Base-by-base conservation (phyloP, 2,113 vertebrate genomes). In the Monarcha castaneiventris region DNA sequence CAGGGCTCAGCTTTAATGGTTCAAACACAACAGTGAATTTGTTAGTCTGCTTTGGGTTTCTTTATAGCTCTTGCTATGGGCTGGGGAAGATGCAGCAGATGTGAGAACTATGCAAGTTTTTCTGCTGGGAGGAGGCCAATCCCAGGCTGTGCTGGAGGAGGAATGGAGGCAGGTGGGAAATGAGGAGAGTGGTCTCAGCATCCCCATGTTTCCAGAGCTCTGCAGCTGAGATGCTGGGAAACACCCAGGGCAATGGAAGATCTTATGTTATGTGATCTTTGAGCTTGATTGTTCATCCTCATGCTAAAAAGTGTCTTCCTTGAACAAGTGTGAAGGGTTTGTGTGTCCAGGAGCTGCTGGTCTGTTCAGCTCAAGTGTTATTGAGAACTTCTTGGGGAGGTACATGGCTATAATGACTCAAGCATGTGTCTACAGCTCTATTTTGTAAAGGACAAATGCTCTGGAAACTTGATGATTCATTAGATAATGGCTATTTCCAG, bases 381-480 rank as follows among this genome's bases (percentile, higher is more conserved):
- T 0, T 87, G 93, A 68, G 93, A 82, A 10, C 58, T 68, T 12
- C 39, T 17, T 68, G 88, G 32, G 67, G 18, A 85, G 37, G 32
- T 80, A 8, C 69, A 30, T 59, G 41, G 3, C 62, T 79, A 3
- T 61, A 92, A 89, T 93, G 89, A 82, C 84, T 92, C 80, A 49
- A 88, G 52, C 88, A 61, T 72, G 64, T 92, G 80, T 62, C 74
- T 52, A 3, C 37, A 84, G 71, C 82, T 90, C 78, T 85, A 33
- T 59, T 97, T 48, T 55, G 48, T 92, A 84, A 93, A 84, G 79
- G 80, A 92, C 68, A 83, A 91, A 68, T 77, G 46, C 63, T 27
- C 93, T 97, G 96, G 95, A 93, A 93, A 94, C 68, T 64, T 63
- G 82, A 83, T 97, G 94, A 95, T 94, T 95, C 95, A 93, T 90